Evolutionary conservation across 2,113 vertebrate species (phyloP).

Genomic region (Ictalurus furcatus): DNA sequence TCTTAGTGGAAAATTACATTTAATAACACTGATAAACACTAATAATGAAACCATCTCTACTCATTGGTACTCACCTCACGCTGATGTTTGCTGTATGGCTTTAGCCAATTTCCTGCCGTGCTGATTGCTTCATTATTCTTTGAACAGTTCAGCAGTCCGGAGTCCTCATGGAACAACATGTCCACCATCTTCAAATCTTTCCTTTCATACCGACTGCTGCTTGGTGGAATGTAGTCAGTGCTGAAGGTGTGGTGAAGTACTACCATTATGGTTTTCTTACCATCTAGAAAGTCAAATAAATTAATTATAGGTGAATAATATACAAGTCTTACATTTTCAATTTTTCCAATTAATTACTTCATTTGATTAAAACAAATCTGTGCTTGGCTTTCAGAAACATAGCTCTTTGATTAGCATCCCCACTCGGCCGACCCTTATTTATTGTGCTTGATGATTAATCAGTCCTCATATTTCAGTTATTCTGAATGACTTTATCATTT

Average conservation of each 20-base stretch:
- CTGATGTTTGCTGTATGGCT: neutral
- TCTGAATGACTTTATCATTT: neutral
- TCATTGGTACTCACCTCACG: neutral
- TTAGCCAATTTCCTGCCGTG: neutral
- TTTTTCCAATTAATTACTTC: neutral
- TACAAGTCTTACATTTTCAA: neutral
- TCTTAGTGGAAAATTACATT: neutral
- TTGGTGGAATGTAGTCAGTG: neutral
- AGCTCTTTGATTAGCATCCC: no score
- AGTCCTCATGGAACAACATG: neutral
- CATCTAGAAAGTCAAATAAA: neutral
- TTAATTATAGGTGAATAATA: neutral
- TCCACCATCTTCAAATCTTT: slow-evolving; percentile 9
- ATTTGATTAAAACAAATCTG: neutral
- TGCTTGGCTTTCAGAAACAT: neutral
- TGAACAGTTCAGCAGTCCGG: neutral
- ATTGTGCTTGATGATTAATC: neutral
- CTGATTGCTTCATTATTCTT: neutral
- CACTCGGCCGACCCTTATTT: no score
- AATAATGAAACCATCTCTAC: neutral
- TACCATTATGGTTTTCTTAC: neutral
- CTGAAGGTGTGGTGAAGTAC: slow-evolving; percentile 25
- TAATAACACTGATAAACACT: neutral
- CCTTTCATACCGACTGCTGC: neutral
- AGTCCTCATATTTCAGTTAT: neutral